Evolutionary conservation across 2,888 invertebrate genomes (phyloP).

Genomic region (Protonemura montana): DNA sequence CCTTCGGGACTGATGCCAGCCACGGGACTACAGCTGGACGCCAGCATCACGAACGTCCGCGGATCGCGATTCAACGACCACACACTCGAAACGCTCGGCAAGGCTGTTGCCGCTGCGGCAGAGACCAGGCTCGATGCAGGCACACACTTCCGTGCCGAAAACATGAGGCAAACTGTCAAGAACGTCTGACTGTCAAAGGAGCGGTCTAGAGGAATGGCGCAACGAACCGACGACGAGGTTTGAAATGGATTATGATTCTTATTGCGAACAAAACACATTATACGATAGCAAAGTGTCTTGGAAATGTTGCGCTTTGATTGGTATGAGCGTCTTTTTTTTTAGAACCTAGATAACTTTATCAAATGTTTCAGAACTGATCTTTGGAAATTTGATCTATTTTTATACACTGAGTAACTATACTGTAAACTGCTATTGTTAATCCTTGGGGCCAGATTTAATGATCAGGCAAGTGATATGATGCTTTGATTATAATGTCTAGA

Average conservation of each 20-base stretch:
- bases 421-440: not conserved
- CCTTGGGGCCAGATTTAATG: not conserved
- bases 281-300: not conserved
- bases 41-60: slow-evolving; percentile 70
- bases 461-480: not conserved
- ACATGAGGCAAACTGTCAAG: slow-evolving; percentile 69
- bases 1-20: slow-evolving; percentile 67
- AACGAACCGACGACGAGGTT: not conserved
- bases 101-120: slow-evolving; percentile 52
- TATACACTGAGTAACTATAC: not conserved
- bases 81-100: slow-evolving; percentile 67
- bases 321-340: no score
- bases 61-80: slow-evolving; percentile 72
- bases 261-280: not conserved
- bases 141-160: slow-evolving; percentile 70
- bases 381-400: not conserved
- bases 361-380: not conserved
- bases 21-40: slow-evolving; percentile 69
- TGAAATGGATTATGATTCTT: not conserved
- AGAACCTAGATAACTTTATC: not conserved
- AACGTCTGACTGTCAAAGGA: slow-evolving; percentile 56
- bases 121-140: slow-evolving; percentile 44
- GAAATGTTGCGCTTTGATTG: not conserved
- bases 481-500: slow-evolving; percentile 2
- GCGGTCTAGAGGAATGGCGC: not conserved